These are phyloP conservation scores for Caenorhabditis sulstoni DNA, from an alignment of 2,888 invertebrate species.

Conservation along the genomic window DNA sequence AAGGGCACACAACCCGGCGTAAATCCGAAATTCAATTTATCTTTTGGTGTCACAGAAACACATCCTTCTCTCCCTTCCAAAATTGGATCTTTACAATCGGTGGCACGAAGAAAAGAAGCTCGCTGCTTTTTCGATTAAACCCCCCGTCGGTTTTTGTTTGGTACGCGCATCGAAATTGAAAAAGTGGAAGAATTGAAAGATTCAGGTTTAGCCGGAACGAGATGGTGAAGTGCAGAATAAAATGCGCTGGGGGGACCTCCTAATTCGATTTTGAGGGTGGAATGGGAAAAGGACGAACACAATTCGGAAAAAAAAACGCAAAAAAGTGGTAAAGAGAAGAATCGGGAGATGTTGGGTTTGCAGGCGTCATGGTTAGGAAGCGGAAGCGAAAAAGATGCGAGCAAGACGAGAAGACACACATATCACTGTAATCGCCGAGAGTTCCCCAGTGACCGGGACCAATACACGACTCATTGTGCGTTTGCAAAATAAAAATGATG, in stretches of 20 bases:
- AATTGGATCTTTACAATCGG: conserved; percentile 55
- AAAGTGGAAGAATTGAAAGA: too few relatives aligned
- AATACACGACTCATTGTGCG: conserved; percentile 27
- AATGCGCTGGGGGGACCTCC: background rate
- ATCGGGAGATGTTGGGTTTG: conserved; percentile 1
- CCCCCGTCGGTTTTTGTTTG: background rate
- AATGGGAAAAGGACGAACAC: background rate
- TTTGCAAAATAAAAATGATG: background rate
- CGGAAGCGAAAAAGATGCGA: background rate
- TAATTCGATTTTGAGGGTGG: background rate
- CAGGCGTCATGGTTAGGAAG: conserved; percentile 9
- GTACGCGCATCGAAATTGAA: background rate
- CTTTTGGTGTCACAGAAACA: conserved; percentile 47
- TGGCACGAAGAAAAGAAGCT: background rate
- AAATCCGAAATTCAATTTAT: conserved; percentile 46
- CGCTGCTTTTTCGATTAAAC: conserved; percentile 30
- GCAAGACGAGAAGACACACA: conserved; percentile 10
- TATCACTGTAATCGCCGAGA: conserved; percentile 32
- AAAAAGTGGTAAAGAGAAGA: background rate
- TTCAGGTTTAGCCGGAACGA: too few relatives aligned
- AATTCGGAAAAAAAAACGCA: background rate
- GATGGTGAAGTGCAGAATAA: conserved; percentile 7
- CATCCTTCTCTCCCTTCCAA: conserved; percentile 16
- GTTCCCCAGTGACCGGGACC: conserved; percentile 22
- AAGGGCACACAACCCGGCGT: background rate